Evolutionary conservation across 1,140 invertebrate genomes (phyloP).

Genomic region (Philotrypesis tridentata): DNA sequence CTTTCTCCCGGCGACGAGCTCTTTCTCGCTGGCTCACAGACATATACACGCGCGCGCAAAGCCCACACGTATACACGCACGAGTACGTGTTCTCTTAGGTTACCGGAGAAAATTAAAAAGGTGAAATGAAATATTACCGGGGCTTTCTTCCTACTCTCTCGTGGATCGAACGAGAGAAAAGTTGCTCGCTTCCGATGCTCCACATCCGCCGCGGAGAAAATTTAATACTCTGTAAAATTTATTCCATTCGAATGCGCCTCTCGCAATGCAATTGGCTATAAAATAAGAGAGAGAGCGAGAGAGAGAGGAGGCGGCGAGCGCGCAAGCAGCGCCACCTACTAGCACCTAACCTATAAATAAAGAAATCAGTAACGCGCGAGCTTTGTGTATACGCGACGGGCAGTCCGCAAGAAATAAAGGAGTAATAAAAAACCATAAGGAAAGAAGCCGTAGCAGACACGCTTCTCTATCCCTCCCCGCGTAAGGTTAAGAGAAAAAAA

Average conservation of each 20-base stretch:
- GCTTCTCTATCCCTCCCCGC: too few species aligned
- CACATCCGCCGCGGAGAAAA: too few species aligned
- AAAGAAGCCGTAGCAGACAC: conserved; percentile 51
- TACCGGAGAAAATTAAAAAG: conserved; percentile 3
- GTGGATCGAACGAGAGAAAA: background rate
- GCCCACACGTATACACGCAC: background rate
- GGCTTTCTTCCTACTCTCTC: background rate
- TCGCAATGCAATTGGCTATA: conserved; percentile 5
- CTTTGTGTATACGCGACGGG: conserved; percentile 14
- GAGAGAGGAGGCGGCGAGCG: too few species aligned
- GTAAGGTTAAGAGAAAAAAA: conserved; percentile 43
- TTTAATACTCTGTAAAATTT: background rate
- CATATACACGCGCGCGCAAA: too few species aligned
- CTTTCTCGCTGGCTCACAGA: conserved; percentile 13
- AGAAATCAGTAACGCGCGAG: conserved; percentile 43
- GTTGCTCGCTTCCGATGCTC: too few species aligned
- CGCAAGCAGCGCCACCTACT: conserved; percentile 18
- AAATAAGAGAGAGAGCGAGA: conserved; percentile 45
- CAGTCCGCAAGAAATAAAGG: conserved; percentile 42
- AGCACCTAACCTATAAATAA: conserved; percentile 43
- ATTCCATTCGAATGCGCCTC: background rate
- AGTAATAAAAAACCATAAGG: conserved; percentile 49
- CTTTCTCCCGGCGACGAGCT: conserved; percentile 47
- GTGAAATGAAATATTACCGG: background rate
- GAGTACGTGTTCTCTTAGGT: background rate